phyloP scores from a whole-genome alignment of 92 coral and sea anemone species.

The Parazoanthus atlanticus region DNA sequence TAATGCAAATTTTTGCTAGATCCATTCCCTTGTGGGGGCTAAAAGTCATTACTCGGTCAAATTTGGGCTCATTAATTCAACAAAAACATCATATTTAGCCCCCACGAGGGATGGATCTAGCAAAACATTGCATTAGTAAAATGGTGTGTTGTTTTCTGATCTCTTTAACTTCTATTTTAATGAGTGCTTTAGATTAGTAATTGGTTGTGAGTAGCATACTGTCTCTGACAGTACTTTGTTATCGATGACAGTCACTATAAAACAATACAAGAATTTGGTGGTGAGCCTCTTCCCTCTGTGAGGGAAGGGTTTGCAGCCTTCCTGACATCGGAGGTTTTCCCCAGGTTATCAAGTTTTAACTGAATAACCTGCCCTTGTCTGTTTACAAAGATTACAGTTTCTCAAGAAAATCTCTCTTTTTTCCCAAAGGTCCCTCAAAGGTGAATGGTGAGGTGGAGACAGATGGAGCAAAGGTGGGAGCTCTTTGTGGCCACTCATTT shows the following conservation, averaged over 20 bases:
- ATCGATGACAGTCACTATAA: not conserved
- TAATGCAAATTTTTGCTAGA: no score
- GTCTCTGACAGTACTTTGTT: no score
- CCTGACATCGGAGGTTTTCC: not conserved
- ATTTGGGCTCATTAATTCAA: no score
- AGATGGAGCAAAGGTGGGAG: slow-evolving; percentile 75
- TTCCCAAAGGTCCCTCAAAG: slow-evolving; percentile 68
- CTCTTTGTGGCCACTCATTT: not conserved
- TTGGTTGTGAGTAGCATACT: no score
- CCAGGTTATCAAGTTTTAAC: not conserved
- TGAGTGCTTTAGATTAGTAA: no score
- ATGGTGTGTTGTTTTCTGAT: no score
- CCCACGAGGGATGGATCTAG: no score
- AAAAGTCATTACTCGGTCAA: no score
- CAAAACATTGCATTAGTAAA: no score
- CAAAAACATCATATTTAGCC: no score
- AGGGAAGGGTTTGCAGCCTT: not conserved
- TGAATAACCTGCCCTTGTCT: not conserved
- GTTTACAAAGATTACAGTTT: slow-evolving; percentile 2
- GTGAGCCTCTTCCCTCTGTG: not conserved
- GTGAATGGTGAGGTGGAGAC: slow-evolving; percentile 81
- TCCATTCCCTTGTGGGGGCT: no score
- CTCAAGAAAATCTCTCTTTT: slow-evolving; percentile 21
- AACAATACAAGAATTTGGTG: not conserved
- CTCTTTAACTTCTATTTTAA: no score